Base-by-base conservation (phyloP, 2,888 invertebrate genomes). In the Leptothorax acervorum region DNA sequence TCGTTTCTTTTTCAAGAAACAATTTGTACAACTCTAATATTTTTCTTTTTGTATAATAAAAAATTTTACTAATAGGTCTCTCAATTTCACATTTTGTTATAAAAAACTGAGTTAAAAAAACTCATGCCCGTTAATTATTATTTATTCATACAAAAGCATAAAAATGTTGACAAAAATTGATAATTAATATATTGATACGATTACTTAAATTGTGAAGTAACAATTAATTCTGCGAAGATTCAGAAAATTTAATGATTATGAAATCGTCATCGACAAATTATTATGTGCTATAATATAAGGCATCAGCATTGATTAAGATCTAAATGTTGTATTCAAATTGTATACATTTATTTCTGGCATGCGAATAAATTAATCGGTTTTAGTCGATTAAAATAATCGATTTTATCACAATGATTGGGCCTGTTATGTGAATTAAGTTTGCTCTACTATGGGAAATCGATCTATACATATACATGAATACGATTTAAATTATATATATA, bases 361-460 rank as follows among this genome's bases (percentile, higher is more conserved):
- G 6, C 51, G 11, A 75, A 75, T 75, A 75, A 75, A 63, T 63
- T 75, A 75, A 51, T 75, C 15, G 11, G 39, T 48, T 39, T 45
- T 62, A 75, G 0, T 74, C 12, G 3, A 12, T 75, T 75, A 11
- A 39, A 75, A 0, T 39, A 51, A 39, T 35, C 15, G 4, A 75
- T 48, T 45, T 75, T 53, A 39, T 76, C 53, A 65, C 11, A 76
- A 66, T 6, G 18, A 76, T 76, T 42, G 3, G 28, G 6, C 53
- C 39, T 35, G 18, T 48, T 51, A 3, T 11, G 18, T 18, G 3
- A 74, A 5, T 57, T 78, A 74, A 62, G 8, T 8, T 65, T 45
- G 2, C 18, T 39, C 28, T 42, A 60, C 28, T 55, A 73, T 55
- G 6, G 42, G 39, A 65, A 65, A 45, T 65, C 8, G 0, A 65